Conservation (phyloP, 2,113 vertebrate genomes). For the Centrocercus urophasianus region DNA sequence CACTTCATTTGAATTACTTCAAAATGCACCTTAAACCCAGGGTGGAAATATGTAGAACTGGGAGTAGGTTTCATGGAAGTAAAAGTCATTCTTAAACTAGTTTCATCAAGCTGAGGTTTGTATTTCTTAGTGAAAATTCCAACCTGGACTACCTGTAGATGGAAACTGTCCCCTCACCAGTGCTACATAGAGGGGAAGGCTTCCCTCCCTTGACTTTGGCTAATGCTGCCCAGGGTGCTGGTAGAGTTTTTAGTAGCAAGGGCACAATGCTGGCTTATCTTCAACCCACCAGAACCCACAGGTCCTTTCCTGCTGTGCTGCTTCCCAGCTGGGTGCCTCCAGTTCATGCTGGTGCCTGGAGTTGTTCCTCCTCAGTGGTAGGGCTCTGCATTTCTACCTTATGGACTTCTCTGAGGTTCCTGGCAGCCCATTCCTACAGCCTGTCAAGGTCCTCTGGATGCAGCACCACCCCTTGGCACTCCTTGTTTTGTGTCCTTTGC, state of each 20-base stretch:
- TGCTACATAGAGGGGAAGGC: no score
- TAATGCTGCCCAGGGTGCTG: background rate
- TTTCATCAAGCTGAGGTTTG: background rate
- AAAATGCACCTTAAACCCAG: background rate
- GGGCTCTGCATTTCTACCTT: no score
- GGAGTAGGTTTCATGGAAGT: background rate
- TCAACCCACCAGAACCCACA: background rate
- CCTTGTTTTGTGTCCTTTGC: background rate
- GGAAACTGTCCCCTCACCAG: background rate
- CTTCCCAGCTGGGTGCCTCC: no score
- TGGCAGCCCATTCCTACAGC: background rate
- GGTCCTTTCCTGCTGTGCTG: no score
- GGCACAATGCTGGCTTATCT: background rate
- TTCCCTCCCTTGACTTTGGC: background rate
- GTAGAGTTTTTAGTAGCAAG: background rate
- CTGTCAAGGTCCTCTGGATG: background rate
- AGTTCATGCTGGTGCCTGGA: no score
- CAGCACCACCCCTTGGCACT: background rate
- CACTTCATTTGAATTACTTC: background rate
- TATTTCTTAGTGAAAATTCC: background rate
- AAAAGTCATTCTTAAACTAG: background rate
- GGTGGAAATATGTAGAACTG: fast-evolving
- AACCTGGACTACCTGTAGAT: background rate
- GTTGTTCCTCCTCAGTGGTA: no score
- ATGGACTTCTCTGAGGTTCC: no score